phyloP scores from a whole-genome alignment of 2,113 vertebrate species.

The Notechis scutatus region DNA sequence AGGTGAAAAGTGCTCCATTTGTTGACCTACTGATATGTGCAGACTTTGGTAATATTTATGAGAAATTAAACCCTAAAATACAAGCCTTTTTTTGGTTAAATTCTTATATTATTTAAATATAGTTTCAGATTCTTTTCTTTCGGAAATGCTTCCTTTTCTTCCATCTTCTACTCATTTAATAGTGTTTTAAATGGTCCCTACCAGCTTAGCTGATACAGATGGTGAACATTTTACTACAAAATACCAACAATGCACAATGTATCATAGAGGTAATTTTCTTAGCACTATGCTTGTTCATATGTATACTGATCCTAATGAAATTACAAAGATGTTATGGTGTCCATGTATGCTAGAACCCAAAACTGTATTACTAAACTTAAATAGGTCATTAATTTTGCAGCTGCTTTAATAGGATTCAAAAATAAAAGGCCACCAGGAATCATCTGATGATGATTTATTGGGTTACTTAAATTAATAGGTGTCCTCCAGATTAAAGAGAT shows the following conservation, averaged over 20 bases:
- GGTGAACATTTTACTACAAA: conserved; percentile 62
- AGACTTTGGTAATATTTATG: not conserved
- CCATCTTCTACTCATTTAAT: conserved; percentile 49
- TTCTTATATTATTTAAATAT: not conserved
- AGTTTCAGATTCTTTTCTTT: conserved; percentile 46
- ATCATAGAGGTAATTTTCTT: conserved; percentile 57
- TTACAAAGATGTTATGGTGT: not conserved
- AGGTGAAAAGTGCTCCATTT: not conserved
- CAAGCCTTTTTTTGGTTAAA: not conserved
- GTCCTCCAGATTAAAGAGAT: not conserved
- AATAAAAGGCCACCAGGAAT: not conserved
- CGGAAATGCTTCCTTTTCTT: conserved; percentile 21
- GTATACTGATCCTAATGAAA: conserved; percentile 46
- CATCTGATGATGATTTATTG: not conserved
- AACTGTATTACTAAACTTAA: not conserved
- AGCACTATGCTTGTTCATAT: conserved; percentile 66
- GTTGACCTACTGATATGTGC: not conserved
- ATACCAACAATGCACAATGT: conserved; percentile 59
- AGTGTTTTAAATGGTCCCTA: conserved; percentile 58
- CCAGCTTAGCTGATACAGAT: conserved; percentile 62
- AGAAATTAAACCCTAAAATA: not conserved
- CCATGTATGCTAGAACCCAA: not conserved
- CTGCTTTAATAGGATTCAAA: not conserved
- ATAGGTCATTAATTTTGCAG: not conserved
- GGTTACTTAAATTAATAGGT: not conserved